Conservation (phyloP, 2,888 invertebrate genomes). For the Xestia c-nigrum region DNA sequence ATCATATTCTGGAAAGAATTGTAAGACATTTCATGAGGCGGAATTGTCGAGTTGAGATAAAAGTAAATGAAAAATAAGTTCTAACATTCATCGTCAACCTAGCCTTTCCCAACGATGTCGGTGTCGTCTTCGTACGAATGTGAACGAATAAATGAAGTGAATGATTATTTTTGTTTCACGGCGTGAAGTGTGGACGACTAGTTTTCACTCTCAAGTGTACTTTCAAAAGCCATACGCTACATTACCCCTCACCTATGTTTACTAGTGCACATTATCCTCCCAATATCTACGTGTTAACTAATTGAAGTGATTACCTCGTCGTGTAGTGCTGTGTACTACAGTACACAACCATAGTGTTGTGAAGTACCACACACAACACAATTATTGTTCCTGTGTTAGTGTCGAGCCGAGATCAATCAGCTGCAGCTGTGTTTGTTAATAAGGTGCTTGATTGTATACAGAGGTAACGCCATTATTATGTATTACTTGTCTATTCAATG, state of each 20-base stretch:
- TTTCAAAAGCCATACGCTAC: not conserved
- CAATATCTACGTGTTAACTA: constrained; percentile 33
- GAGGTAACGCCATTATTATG: not conserved
- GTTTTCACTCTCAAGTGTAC: not conserved
- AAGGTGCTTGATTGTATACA: constrained; percentile 6
- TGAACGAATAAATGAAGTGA: too few relatives aligned
- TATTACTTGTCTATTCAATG: not conserved
- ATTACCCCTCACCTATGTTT: not conserved
- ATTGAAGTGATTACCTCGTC: constrained; percentile 42
- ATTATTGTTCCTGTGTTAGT: constrained; percentile 29
- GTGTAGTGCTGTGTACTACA: not conserved
- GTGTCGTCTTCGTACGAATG: too few relatives aligned
- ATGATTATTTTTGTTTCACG: too few relatives aligned
- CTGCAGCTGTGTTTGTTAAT: constrained; percentile 10
- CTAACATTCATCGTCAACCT: not conserved
- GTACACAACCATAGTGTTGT: not conserved
- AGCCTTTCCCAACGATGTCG: not conserved
- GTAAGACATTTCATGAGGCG: not conserved
- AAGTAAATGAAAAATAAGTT: not conserved
- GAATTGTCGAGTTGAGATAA: not conserved
- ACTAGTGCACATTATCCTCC: constrained; percentile 3
- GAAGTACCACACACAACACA: not conserved
- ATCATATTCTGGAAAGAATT: not conserved
- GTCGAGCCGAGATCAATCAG: too few relatives aligned
- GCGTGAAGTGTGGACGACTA: not conserved